A percentile compares a stretch with the other conserved stretches of the same genome.
Evolutionary conservation across 2,113 vertebrate genomes (phyloP).

Genomic region (Epinephelus moara): DNA sequence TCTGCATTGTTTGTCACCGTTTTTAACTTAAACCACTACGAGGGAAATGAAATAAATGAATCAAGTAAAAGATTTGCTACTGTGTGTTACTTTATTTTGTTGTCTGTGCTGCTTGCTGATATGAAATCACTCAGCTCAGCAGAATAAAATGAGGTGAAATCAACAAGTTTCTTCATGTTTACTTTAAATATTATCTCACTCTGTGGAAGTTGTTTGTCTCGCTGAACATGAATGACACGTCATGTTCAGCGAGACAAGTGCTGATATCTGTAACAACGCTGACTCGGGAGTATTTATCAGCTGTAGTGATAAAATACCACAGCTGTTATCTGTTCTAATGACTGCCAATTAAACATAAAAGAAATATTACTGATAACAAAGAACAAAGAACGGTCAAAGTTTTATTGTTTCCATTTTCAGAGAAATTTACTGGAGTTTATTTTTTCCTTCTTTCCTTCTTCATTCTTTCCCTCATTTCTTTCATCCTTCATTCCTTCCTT

Average conservation of each 20-base stretch:
- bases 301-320: background rate
- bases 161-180: background rate
- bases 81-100: too few species aligned
- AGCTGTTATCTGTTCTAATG: background rate
- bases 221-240: background rate
- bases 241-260: background rate
- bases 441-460: background rate
- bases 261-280: background rate
- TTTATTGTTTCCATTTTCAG: background rate
- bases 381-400: background rate
- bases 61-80: too few species aligned
- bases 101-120: background rate
- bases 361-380: background rate
- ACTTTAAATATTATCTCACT: background rate
- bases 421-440: too few species aligned
- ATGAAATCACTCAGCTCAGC: background rate
- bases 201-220: background rate
- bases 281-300: conserved; percentile 21
- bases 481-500: background rate
- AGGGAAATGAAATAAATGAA: too few species aligned
- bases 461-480: background rate
- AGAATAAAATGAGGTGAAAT: background rate
- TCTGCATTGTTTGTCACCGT: too few species aligned
- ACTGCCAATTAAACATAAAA: background rate
- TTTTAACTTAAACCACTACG: too few species aligned